A percentile compares a stretch with the other conserved stretches of the same genome.
These are phyloP conservation scores for Rhodeus uyekii DNA, from an alignment of 2,797 vertebrate species.

Conservation along the genomic window DNA sequence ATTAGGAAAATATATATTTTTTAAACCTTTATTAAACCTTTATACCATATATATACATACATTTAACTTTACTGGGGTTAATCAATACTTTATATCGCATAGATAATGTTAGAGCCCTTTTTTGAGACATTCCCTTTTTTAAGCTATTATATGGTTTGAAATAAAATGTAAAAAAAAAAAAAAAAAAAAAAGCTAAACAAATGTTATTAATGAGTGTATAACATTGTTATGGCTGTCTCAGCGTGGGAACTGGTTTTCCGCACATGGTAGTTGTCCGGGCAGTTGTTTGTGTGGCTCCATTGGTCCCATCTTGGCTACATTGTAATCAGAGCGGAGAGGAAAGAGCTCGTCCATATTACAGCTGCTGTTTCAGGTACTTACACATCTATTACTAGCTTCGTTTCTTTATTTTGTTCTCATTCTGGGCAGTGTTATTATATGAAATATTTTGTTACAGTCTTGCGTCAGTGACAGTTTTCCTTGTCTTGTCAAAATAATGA, in stretches of 20 bases:
- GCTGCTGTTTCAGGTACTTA: constrained; percentile 83
- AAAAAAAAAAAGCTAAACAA: not conserved
- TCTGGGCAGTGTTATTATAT: constrained; percentile 22
- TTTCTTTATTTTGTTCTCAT: constrained; percentile 50
- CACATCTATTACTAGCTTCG: constrained; percentile 57
- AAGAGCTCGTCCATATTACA: constrained; percentile 81
- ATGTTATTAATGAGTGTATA: not conserved
- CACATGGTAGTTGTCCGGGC: constrained; percentile 59
- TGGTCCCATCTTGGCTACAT: constrained; percentile 83
- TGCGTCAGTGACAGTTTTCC: constrained; percentile 30
- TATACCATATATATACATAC: too few species aligned
- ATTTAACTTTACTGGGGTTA: too few species aligned
- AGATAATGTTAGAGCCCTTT: not conserved
- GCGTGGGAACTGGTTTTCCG: constrained; percentile 10
- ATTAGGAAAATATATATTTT: not conserved
- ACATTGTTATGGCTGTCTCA: not conserved
- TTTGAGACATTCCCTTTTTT: not conserved
- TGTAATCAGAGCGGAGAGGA: constrained; percentile 72
- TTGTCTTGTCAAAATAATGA: constrained; percentile 55
- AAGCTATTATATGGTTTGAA: not conserved
- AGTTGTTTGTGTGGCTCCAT: constrained; percentile 62
- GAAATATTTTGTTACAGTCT: constrained; percentile 20
- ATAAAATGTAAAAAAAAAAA: too few species aligned
- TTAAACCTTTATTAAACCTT: too few species aligned
- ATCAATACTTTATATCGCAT: not conserved